A percentile compares a stretch with the other conserved stretches of the same genome.
phyloP scores from a whole-genome alignment of 2,113 vertebrate genomes.

The Pseudorectes ferrugineus region DNA sequence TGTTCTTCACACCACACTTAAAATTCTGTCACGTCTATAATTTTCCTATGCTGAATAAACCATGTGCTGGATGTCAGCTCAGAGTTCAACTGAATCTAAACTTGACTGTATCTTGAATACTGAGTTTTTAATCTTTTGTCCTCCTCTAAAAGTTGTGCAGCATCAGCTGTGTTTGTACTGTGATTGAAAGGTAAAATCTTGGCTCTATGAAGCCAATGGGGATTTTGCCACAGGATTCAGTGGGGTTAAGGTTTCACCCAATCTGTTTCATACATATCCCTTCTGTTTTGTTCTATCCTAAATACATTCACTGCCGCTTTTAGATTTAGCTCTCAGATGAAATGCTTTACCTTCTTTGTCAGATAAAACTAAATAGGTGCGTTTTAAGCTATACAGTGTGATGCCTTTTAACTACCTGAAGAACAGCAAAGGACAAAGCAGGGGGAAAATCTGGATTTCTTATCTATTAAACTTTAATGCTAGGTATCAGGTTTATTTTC shows the following conservation, averaged over 20 bases:
- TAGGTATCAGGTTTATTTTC: not conserved
- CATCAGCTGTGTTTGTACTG: not conserved
- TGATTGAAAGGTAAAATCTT: not conserved
- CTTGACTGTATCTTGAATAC: not conserved
- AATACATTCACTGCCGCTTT: not conserved
- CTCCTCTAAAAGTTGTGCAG: not conserved
- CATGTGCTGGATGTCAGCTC: not conserved
- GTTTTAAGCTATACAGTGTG: not conserved
- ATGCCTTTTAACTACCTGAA: not conserved
- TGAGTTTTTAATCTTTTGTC: not conserved
- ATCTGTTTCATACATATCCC: not conserved
- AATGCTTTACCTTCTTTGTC: not conserved
- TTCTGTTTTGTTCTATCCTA: not conserved
- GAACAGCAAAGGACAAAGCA: not conserved
- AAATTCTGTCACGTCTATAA: not conserved
- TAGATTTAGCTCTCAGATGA: not conserved
- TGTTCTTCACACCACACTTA: not conserved
- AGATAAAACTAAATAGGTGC: not conserved
- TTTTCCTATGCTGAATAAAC: constrained; percentile 12
- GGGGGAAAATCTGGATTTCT: not conserved
- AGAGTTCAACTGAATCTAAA: not conserved
- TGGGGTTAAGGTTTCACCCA: not conserved
- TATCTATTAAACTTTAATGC: not conserved
- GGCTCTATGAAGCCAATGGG: not conserved
- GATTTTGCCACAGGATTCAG: not conserved